A percentile compares a stretch with the other conserved stretches of the same genome.
Evolutionary conservation across 1,140 invertebrate species (phyloP).

Genomic region (Bombyx mandarina): DNA sequence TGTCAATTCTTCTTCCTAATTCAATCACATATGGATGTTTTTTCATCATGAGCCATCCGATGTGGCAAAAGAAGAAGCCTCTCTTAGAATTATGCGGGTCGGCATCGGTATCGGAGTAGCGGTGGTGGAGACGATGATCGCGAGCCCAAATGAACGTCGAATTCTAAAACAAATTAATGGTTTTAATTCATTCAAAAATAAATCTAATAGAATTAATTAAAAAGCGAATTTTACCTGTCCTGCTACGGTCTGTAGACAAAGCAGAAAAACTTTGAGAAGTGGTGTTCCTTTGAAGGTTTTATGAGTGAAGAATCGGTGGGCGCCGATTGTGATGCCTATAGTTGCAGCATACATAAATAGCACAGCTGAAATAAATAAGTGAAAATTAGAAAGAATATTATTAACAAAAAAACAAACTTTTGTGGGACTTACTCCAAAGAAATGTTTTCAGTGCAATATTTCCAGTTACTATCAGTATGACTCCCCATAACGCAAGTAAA

Average conservation of each 20-base stretch:
- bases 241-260: conserved; percentile 67
- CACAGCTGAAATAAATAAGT: background rate
- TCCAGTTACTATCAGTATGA: conserved; percentile 10
- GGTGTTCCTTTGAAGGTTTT: conserved; percentile 70
- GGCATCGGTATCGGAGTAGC: conserved; percentile 77
- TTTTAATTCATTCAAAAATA: background rate
- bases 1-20: conserved; percentile 75
- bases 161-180: conserved; percentile 30
- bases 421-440: conserved; percentile 24
- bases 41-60: conserved; percentile 76
- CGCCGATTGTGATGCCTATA: conserved; percentile 69
- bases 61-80: conserved; percentile 79
- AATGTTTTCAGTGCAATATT: conserved; percentile 12
- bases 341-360: conserved; percentile 20
- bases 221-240: conserved; percentile 62
- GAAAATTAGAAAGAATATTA: background rate
- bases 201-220: background rate
- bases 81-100: conserved; percentile 77
- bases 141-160: conserved; percentile 69
- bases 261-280: conserved; percentile 47
- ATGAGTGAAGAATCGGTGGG: conserved; percentile 72
- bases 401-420: background rate
- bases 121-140: conserved; percentile 79
- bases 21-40: conserved; percentile 77
- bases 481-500: conserved; percentile 48